Percentiles rank a stretch among this genome's conserved stretches.
phyloP scores from a whole-genome alignment of 64 coral and sea anemone species.

The Dendrophyllia cribrosa region DNA sequence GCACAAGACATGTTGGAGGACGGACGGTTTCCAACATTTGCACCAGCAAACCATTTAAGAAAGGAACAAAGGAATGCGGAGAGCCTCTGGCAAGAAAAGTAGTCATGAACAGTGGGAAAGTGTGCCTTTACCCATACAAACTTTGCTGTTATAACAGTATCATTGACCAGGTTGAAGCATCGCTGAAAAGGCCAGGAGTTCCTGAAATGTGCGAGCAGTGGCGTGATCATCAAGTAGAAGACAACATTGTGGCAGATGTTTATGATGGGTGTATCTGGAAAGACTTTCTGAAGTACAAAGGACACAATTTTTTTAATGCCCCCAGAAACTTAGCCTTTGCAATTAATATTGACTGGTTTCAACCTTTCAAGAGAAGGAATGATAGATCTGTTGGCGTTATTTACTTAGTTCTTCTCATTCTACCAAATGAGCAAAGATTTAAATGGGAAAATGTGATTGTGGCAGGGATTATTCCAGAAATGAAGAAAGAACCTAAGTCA shows the following conservation, averaged over 20 bases:
- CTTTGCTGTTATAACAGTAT: conserved; percentile 46
- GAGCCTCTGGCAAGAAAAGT: conserved; percentile 35
- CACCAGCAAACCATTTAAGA: background rate
- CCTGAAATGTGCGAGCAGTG: conserved; percentile 45
- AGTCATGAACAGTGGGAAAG: background rate
- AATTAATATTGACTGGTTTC: conserved; percentile 64
- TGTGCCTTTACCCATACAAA: conserved; percentile 33
- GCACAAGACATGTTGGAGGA: conserved; percentile 38
- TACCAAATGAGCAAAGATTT: conserved; percentile 7
- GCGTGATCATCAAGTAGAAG: background rate
- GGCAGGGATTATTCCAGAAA: conserved; percentile 21
- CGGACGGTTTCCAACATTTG: conserved; percentile 10
- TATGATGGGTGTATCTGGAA: conserved; percentile 60
- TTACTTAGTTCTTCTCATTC: conserved; percentile 27
- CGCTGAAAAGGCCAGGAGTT: conserved; percentile 22
- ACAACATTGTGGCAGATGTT: background rate
- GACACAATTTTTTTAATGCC: background rate
- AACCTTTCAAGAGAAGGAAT: conserved; percentile 8
- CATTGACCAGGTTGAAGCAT: conserved; percentile 29
- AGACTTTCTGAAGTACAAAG: background rate
- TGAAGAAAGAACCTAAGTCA: conserved; percentile 26
- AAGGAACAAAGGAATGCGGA: conserved; percentile 21
- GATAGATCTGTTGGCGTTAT: conserved; percentile 44
- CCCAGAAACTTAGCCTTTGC: conserved; percentile 30
- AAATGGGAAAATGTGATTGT: conserved; percentile 50